Conservation (phyloP, 1,140 invertebrate genomes). For the Aricia agestis region DNA sequence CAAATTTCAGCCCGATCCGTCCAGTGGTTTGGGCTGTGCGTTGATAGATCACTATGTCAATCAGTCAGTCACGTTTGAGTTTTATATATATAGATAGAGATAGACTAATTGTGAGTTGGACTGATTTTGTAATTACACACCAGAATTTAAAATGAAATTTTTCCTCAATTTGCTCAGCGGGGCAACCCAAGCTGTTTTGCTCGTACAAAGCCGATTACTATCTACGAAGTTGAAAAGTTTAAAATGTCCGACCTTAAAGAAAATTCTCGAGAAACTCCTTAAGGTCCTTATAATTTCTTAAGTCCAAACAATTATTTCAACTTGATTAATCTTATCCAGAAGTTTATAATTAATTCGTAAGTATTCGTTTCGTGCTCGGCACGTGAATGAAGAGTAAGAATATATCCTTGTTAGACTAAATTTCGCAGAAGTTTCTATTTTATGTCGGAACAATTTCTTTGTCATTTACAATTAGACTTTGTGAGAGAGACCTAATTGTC, state of each 20-base stretch:
- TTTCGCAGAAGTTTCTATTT: not conserved
- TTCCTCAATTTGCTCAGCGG: not conserved
- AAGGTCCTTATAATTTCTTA: conserved; percentile 16
- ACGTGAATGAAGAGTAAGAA: conserved; percentile 14
- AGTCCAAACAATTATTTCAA: conserved; percentile 24
- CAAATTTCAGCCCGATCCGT: too few relatives aligned
- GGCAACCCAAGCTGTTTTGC: not conserved
- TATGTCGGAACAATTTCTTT: not conserved
- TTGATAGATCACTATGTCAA: too few relatives aligned
- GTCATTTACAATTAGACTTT: not conserved
- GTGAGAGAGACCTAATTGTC: not conserved
- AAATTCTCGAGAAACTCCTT: conserved; percentile 20
- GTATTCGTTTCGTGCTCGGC: conserved; percentile 13
- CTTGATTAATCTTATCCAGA: conserved; percentile 25
- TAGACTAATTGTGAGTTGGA: too few relatives aligned
- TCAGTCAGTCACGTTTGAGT: too few relatives aligned
- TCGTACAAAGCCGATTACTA: not conserved
- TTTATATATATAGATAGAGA: too few relatives aligned
- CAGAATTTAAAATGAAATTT: not conserved
- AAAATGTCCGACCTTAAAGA: not conserved
- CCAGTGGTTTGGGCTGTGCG: too few relatives aligned
- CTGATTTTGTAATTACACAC: too few relatives aligned
- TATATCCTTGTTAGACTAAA: not conserved
- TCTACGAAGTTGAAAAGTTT: not conserved
- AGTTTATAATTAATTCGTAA: conserved; percentile 27